Percentiles rank a stretch among this genome's conserved stretches.
phyloP scores from a whole-genome alignment of 2,888 invertebrate species.

The Dynastes grantii region DNA sequence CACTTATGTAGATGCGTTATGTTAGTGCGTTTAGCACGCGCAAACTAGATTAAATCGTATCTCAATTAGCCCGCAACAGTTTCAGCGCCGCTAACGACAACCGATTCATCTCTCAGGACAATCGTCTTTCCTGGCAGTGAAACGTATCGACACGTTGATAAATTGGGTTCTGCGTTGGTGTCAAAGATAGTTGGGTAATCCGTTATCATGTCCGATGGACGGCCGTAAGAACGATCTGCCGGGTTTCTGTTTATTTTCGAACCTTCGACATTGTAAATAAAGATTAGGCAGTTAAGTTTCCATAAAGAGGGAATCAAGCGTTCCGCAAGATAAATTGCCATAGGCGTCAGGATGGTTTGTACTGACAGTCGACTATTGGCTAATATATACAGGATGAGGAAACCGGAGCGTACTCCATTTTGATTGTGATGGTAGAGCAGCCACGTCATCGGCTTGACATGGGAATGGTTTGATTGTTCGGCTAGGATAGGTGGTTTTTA shows the following conservation, averaged over 20 bases:
- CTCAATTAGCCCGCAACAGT: conserved; percentile 21
- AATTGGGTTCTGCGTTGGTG: conserved; percentile 25
- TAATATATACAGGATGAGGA: too few relatives aligned
- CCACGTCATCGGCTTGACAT: too few relatives aligned
- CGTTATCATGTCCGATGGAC: conserved; percentile 31
- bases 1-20: too few relatives aligned
- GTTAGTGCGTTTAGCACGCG: not conserved
- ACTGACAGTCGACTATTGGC: too few relatives aligned
- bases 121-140: not conserved
- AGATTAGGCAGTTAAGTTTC: conserved; percentile 35
- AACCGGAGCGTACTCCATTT: too few relatives aligned
- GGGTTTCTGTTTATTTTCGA: conserved; percentile 34
- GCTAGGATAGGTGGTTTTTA: too few relatives aligned
- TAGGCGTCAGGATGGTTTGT: not conserved
- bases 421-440: too few relatives aligned
- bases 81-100: conserved; percentile 17
- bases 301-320: not conserved
- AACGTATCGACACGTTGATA: conserved; percentile 25
- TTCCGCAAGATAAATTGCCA: not conserved
- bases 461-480: too few relatives aligned
- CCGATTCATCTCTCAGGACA: conserved; percentile 32
- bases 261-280: conserved; percentile 14
- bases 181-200: conserved; percentile 29
- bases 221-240: not conserved
- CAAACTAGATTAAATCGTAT: conserved; percentile 23